These are phyloP conservation scores for Bryconaethiops microstoma DNA, from an alignment of 2,797 vertebrate species.

Conservation along the genomic window DNA sequence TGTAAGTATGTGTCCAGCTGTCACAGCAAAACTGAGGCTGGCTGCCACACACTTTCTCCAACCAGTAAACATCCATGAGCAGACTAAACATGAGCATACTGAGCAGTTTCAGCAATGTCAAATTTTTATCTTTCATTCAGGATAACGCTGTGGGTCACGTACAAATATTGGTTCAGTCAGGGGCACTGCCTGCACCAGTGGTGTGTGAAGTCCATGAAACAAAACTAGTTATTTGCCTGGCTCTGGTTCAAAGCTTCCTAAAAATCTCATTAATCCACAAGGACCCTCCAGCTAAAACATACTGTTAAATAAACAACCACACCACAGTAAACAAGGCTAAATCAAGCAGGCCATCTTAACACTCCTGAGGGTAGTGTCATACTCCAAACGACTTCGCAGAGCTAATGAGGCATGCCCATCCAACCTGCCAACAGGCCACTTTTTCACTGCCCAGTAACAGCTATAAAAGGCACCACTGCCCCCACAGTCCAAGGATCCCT, in stretches of 20 bases:
- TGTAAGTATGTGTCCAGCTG: constrained; percentile 22
- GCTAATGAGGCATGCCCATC: constrained; percentile 49
- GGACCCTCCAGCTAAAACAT: constrained; percentile 9
- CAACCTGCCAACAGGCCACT: constrained; percentile 41
- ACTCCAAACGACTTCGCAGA: constrained; percentile 48
- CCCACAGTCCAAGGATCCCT: constrained; percentile 9
- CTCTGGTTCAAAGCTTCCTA: neutral
- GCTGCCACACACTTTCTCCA: constrained; percentile 31
- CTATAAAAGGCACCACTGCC: constrained; percentile 16
- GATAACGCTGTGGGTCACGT: neutral
- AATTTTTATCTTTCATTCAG: neutral
- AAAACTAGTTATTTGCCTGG: neutral
- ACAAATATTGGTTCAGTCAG: neutral
- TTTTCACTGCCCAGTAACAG: constrained; percentile 48
- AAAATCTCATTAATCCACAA: constrained; percentile 13
- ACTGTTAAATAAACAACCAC: constrained; percentile 15
- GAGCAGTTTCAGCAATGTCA: neutral
- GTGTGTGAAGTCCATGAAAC: neutral
- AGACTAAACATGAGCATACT: neutral
- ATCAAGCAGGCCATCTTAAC: constrained; percentile 33
- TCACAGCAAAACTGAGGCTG: constrained; percentile 32
- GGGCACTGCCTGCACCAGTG: neutral
- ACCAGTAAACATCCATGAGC: neutral
- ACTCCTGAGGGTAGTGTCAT: constrained; percentile 23
- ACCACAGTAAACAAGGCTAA: constrained; percentile 41